Conservation (phyloP, 2,113 vertebrate species). For the Istiophorus platypterus region DNA sequence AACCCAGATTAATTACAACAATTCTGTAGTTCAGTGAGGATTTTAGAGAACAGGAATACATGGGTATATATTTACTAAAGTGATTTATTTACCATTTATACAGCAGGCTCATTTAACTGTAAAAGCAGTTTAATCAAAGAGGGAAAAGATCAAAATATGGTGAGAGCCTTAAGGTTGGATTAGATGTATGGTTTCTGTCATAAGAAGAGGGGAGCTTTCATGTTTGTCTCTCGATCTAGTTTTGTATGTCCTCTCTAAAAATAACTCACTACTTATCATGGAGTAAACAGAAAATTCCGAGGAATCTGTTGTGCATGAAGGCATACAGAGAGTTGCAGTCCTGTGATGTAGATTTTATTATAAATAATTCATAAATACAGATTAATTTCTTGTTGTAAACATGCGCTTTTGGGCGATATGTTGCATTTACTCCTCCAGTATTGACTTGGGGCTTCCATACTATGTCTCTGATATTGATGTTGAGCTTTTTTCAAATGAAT, state of each 20-base stretch:
- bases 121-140: not conserved
- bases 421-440: not conserved
- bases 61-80: not conserved
- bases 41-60: not conserved
- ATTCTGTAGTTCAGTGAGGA: not conserved
- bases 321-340: not conserved
- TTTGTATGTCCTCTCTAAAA: not conserved
- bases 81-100: not conserved
- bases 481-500: not conserved
- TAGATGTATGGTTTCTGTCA: not conserved
- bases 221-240: conserved; percentile 6
- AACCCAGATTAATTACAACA: not conserved
- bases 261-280: conserved; percentile 1
- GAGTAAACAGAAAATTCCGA: conserved; percentile 14
- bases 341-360: conserved; percentile 5
- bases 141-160: not conserved
- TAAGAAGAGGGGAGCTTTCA: not conserved
- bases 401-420: not conserved
- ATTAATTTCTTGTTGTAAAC: conserved; percentile 6
- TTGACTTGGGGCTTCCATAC: not conserved
- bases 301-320: not conserved
- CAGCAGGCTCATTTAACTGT: not conserved
- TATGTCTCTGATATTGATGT: not conserved
- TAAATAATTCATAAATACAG: conserved; percentile 23
- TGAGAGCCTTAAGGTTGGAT: not conserved